Evolutionary conservation across 2,888 invertebrate genomes (phyloP), one percentile per base, ranked within the genome.

Genomic region (Campoplex nolae): DNA sequence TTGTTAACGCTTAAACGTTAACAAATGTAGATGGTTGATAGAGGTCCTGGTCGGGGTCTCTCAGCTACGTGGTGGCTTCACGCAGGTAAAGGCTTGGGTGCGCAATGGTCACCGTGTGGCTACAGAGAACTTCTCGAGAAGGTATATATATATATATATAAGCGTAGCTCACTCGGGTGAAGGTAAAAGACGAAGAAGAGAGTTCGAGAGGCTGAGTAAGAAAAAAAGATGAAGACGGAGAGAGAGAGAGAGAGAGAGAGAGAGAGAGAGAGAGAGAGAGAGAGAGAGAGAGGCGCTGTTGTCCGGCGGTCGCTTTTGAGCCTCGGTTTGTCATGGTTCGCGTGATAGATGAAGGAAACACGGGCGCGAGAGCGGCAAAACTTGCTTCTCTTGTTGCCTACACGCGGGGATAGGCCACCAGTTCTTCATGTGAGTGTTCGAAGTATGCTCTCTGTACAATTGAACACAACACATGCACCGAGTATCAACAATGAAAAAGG

Each of bases 1-100:
- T 93, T 93, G 93, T 94, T 93, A 93, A 93, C 93, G 93, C 93
- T 94, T 92, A 93, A 93, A 94, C 92, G 92, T 93, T 94, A 93
- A 93, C 92, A 93, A 94, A 94, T 93, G 94, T 94, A 90, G 92
- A 90, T 90, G 88, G 88, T 83, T 88, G 87, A 89, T 88, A 89
- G 88, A 86, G 87, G 88, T 89, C 79, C 67, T 45, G 80, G 85
- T 56, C 82, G 65, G 58, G 75, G 85, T 85, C 81, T 78, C 18
- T 71, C 51, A 13, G 18, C 28, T 28, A 28, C 42, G 58, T 58
- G 13, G 32, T 71, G 68, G 85, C 76, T 68, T 71, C 70, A 92
- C 23, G 23, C 92, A 92, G 93, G 93, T 92, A 92, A 91, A 93
- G 89, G 88, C 90, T 91, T 89, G 88, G 90, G 89, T 87, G 89